These are phyloP conservation scores for Atrichornis clamosus DNA, from an alignment of 2,113 vertebrate genomes.

Conservation along the genomic window DNA sequence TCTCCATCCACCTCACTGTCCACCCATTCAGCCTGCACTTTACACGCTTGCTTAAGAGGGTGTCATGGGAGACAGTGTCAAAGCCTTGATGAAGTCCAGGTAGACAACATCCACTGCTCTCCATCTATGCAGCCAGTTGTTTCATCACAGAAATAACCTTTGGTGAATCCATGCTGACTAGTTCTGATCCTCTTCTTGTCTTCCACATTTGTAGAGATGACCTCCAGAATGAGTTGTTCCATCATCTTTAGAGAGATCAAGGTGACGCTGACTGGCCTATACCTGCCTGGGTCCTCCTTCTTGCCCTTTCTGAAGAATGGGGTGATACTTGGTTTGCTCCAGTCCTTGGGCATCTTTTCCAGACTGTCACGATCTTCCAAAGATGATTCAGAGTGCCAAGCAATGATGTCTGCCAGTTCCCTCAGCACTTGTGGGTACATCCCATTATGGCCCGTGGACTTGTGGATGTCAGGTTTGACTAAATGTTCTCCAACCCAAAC, in stretches of 20 bases:
- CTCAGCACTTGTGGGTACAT: neutral
- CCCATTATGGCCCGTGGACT: neutral
- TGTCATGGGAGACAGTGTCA: neutral
- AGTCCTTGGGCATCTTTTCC: neutral
- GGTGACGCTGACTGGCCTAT: neutral
- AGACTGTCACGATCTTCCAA: neutral
- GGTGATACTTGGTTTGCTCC: neutral
- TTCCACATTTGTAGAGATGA: neutral
- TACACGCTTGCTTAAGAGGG: neutral
- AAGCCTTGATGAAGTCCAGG: neutral
- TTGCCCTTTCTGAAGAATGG: neutral
- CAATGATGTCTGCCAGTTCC: neutral
- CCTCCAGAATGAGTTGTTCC: neutral
- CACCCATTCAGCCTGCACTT: neutral
- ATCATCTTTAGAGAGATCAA: neutral
- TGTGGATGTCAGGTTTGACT: neutral
- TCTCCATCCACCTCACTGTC: neutral
- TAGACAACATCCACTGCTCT: neutral
- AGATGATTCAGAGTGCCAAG: neutral
- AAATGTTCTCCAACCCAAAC: neutral
- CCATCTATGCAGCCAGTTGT: neutral
- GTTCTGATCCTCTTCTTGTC: neutral
- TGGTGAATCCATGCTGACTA: neutral
- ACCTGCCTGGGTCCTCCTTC: neutral
- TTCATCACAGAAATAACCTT: neutral